Percentiles rank a stretch among this genome's conserved stretches.
These are phyloP conservation scores for Sceliomorpha sp. DNA, from an alignment of 2,888 invertebrate genomes.

Conservation along the genomic window DNA sequence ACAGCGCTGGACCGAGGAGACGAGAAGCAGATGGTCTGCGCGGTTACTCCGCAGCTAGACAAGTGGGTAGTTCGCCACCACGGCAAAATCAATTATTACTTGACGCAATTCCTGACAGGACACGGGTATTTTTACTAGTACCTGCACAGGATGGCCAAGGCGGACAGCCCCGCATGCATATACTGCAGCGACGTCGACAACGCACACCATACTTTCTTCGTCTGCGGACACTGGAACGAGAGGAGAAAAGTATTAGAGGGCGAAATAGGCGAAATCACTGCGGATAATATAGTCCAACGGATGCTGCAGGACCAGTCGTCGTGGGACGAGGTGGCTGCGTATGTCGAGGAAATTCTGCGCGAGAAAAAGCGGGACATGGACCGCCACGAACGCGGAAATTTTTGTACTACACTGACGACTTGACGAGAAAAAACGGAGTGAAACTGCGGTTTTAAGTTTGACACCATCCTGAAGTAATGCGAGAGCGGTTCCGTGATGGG, in stretches of 20 bases:
- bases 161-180: slow-evolving; percentile 20
- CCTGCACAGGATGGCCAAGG: slow-evolving; percentile 37
- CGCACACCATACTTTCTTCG: slow-evolving; percentile 51
- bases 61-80: slow-evolving; percentile 13
- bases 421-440: too few species aligned
- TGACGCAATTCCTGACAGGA: slow-evolving; percentile 16
- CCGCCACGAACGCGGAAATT: too few species aligned
- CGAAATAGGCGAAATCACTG: too few species aligned
- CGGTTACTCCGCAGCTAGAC: background rate
- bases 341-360: slow-evolving; percentile 27
- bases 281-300: slow-evolving; percentile 33
- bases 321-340: slow-evolving; percentile 27
- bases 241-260: too few species aligned
- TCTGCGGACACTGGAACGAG: slow-evolving; percentile 29
- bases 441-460: too few species aligned
- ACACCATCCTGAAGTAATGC: too few species aligned
- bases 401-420: too few species aligned
- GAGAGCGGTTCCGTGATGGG: too few species aligned
- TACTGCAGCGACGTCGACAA: slow-evolving; percentile 36
- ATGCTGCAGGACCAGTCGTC: slow-evolving; percentile 30
- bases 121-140: slow-evolving; percentile 27
- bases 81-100: slow-evolving; percentile 24
- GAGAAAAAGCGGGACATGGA: slow-evolving; percentile 22
- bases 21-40: slow-evolving; percentile 20
- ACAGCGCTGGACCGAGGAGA: slow-evolving; percentile 13